Base-by-base conservation (phyloP, 2,888 invertebrate genomes). In the Gymnocheta viridis region DNA sequence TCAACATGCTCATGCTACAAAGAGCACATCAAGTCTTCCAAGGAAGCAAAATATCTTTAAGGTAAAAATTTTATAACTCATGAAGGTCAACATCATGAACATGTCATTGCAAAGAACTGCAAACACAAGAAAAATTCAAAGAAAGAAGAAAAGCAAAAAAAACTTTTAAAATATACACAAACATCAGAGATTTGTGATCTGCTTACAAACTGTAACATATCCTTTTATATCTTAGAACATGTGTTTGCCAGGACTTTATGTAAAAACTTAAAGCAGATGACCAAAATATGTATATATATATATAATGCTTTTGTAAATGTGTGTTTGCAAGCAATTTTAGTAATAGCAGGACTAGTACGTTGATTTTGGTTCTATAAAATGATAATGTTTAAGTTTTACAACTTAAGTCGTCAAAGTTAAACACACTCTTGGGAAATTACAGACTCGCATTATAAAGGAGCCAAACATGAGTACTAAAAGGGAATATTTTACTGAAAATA, bases 351-450 rank as follows among this genome's bases (percentile, higher is more conserved):
- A 38, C 72, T 47, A 64, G 6, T 47, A 64, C 56, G 60, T 70
- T 78, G 78, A 73, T 73, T n/a, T 73, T 73, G 69, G 22, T 82
- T 73, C 79, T 74, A 87, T 86, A 88, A 89, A 89, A 90, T 89
- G 90, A 90, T 90, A 90, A 90, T 90, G 90, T 90, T 90, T 88
- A 90, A 90, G 91, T 90, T 90, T 90, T 90, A 90, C 90, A 90
- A 90, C 90, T 90, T 90, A 90, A 90, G 91, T 90, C 90, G 90
- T 90, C 91, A 90, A 90, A 90, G 90, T 90, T 91, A 90, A 90
- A 90, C 89, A 90, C 90, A 90, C 90, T 90, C 90, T 89, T 82
- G 90, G 90, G 90, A 90, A 90, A 90, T 90, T 90, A 90, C 90
- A 90, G 90, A 90, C 91, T 88, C 90, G 88, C 89, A 88, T 87